Evolutionary conservation across 1,140 invertebrate genomes (phyloP), one percentile per base, ranked within the genome.

Genomic region (Cecropterus lyciades): DNA sequence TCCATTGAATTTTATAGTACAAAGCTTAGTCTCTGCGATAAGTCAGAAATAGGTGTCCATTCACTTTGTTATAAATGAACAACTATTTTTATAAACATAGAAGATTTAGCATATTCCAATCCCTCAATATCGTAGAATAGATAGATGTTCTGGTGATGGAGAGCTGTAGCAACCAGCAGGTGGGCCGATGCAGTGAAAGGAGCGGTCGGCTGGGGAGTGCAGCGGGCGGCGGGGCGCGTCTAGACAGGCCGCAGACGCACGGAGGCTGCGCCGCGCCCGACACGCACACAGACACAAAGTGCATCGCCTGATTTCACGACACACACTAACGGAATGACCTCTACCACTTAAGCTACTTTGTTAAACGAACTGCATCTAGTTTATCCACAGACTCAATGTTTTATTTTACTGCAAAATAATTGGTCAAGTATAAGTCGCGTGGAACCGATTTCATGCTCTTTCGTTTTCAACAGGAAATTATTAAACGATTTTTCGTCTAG

Each of bases 241-340:
- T 89, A 89, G 89, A 89, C 89, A 83, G 89, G 84, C 84, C 85
- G 85, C 87, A 91, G 89, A 91, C 89, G 83, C 80, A 84, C 75
- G 85, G 89, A 89, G 87, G 87, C 87, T 89, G 88, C 84, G 82
- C 84, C 71, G 81, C 77, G 75, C 72, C 80, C 73, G 70, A 51
- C 79, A 77, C 86, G 57, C 86, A 88, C 85, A 85, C 85, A 55
- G 37, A 3, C 67, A 56, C 56, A 55, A 67, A 67, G 52, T 87
- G 82, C 85, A 87, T 78, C 84, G 73, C 56, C 73, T 56, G 73
- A 75, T 75, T 77, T 79, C 76, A 72, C 74, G 11, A 52, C 75
- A 79, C 79, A 84, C 78, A 77, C 42, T 16, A 16, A 63, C 66
- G 70, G 17, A 65, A 53, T 82, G 80, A 84, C 82, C 82, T 84